Base-by-base conservation (phyloP, 1,140 invertebrate species). In the Varroa destructor region DNA sequence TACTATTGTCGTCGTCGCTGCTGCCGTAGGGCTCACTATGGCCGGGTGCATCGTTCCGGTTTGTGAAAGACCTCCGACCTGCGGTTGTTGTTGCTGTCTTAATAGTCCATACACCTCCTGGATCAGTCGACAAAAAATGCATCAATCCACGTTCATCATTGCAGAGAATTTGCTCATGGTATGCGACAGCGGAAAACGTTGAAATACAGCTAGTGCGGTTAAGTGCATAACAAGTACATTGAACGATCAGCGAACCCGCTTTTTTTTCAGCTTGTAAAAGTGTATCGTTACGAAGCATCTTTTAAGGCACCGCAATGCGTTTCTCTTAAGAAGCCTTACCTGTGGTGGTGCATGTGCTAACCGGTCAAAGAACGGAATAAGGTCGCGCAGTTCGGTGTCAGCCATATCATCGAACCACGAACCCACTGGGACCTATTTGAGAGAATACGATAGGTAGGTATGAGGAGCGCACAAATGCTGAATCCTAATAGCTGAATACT, bases 391-490 rank as follows among this genome's bases (percentile, higher is more conserved):
- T 82, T 97, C 93, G 71, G 89, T 89, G 81, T 97, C 93, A 76
- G 88, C 89, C 85, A 92, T 91, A 80, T 97, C 93, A 81, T 97
- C 93, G 81, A 97, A 97, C 93, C 93, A 97, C 73, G 91, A 94
- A 79, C 89, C 89, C 72, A 96, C 91, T 80, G 93, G 92, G 80
- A 97, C 90, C 92, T 95, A 80, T 1, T 74, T 74, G 1, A 73
- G 37, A 56, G 42, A 72, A 12, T 56, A 25, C 54, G 37, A 74
- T 73, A 14, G 67, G 14, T 72, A 10, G 12, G 71, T n/a, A n/a
- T 71, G 10, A 25, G 46, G 14, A 0, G 14, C 46, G 37, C 46
- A 72, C 25, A 8, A 70, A 73, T 36, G 71, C 70, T 72, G 72
- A 8, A 0, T 55, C 64, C 46, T 14, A 25, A 25, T 25, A 25